A percentile compares a stretch with the other conserved stretches of the same genome.
Evolutionary conservation across 1,140 invertebrate species (phyloP).

Genomic region (Drosophila pectinifera): DNA sequence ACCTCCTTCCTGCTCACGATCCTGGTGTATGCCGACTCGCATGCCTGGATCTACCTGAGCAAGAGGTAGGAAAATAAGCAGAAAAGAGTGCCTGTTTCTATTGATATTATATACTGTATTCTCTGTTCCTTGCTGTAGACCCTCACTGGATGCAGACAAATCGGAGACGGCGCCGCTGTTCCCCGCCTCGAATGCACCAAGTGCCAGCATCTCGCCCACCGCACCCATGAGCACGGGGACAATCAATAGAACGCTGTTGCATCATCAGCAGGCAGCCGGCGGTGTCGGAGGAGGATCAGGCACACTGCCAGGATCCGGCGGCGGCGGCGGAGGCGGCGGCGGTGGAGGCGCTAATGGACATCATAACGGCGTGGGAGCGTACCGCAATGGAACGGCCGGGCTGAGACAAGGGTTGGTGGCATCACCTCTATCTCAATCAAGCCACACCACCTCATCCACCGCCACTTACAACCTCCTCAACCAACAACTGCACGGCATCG

Average conservation of each 20-base stretch:
- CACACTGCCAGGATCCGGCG: conserved; percentile 55
- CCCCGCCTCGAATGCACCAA: conserved; percentile 78
- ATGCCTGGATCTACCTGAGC: conserved; percentile 98
- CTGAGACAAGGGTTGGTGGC: conserved; percentile 85
- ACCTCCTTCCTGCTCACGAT: conserved; percentile 93
- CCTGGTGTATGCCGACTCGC: conserved; percentile 97
- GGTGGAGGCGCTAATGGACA: conserved; percentile 46
- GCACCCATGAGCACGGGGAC: conserved; percentile 77
- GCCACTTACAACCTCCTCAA: conserved; percentile 69
- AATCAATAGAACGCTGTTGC: conserved; percentile 82
- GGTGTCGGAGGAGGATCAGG: conserved; percentile 42
- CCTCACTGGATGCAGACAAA: conserved; percentile 77
- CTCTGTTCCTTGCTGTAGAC: conserved; percentile 39
- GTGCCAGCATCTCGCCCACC: conserved; percentile 80
- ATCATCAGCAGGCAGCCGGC: conserved; percentile 79
- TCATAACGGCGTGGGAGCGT: conserved; percentile 60
- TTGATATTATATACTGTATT: not conserved
- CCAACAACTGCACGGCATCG: conserved; percentile 58
- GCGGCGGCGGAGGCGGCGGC: conserved; percentile 30
- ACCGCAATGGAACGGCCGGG: conserved; percentile 75
- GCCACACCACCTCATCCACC: conserved; percentile 70
- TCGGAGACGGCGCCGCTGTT: conserved; percentile 81
- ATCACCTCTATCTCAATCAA: conserved; percentile 73
- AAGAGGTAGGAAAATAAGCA: conserved; percentile 85
- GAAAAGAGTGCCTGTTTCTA: too few species aligned